phyloP scores from a whole-genome alignment of 2,113 vertebrate genomes.

The Ondatra zibethicus region DNA sequence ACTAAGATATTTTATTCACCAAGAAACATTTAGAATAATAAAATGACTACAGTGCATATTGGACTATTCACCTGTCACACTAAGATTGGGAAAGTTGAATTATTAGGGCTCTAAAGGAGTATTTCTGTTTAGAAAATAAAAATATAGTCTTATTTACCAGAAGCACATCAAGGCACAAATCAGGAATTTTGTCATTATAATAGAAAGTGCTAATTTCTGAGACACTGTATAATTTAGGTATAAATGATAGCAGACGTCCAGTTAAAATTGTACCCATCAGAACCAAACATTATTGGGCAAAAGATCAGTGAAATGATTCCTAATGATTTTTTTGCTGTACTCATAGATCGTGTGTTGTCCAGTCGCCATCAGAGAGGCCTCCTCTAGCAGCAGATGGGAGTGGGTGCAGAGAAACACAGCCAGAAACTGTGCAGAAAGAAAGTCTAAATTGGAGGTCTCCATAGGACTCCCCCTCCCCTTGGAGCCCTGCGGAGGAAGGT shows the following conservation, averaged over 20 bases:
- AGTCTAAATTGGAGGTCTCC: no score
- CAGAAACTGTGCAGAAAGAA: not conserved
- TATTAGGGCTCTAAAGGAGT: not conserved
- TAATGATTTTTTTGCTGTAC: not conserved
- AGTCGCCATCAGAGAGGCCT: not conserved
- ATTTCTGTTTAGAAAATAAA: constrained; percentile 47
- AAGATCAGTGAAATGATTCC: not conserved
- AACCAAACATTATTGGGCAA: not conserved
- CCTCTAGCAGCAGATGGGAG: not conserved
- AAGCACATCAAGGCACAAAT: not conserved
- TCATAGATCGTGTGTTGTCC: not conserved
- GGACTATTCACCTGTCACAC: constrained; percentile 15
- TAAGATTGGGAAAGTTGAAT: not conserved
- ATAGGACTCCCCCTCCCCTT: not conserved
- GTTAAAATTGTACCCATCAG: not conserved
- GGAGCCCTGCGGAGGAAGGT: accelerated
- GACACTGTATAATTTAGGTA: not conserved
- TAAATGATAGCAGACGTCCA: not conserved
- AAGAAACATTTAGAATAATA: constrained; percentile 58
- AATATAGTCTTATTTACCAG: constrained; percentile 38
- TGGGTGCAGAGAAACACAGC: not conserved
- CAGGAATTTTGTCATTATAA: not conserved
- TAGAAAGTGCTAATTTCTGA: constrained; percentile 10
- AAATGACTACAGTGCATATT: not conserved
- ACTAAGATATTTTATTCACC: constrained; percentile 54